Evolutionary conservation across 2,797 vertebrate genomes (phyloP).

Genomic region (Basileuterus tristriatus): DNA sequence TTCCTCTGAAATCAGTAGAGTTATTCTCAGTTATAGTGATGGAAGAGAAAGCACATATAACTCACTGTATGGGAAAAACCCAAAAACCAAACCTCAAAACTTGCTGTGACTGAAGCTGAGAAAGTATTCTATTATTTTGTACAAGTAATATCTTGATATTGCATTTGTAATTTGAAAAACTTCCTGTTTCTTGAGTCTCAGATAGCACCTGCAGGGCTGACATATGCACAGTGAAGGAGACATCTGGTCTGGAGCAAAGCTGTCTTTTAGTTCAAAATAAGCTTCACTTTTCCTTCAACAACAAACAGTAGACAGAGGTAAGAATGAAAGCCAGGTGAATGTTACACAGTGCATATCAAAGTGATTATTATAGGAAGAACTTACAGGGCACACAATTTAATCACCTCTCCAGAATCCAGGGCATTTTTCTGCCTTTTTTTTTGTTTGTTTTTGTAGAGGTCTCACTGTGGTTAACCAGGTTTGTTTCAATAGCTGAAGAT

Average conservation of each 20-base stretch:
- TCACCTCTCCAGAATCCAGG: not conserved
- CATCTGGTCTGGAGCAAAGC: constrained; percentile 52
- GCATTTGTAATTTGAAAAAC: constrained; percentile 25
- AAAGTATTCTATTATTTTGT: constrained; percentile 12
- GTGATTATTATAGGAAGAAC: not conserved
- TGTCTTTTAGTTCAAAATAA: constrained; percentile 45
- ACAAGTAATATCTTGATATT: constrained; percentile 21
- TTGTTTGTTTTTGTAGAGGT: not conserved
- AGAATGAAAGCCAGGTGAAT: constrained; percentile 20
- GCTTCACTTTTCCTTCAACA: not conserved
- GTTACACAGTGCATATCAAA: not conserved
- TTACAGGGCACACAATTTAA: not conserved
- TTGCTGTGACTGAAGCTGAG: not conserved
- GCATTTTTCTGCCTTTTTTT: not conserved
- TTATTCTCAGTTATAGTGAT: not conserved
- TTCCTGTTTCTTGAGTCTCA: constrained; percentile 26
- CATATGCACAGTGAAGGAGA: constrained; percentile 16
- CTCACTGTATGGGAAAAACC: not conserved
- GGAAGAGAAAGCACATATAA: not conserved
- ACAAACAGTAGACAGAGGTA: not conserved
- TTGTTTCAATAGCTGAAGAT: not conserved
- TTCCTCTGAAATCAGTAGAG: not conserved
- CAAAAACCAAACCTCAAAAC: not conserved
- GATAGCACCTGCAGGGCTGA: constrained; percentile 47
- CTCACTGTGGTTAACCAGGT: not conserved